Percentiles rank a stretch among this genome's conserved stretches.
phyloP scores from a whole-genome alignment of 1,140 invertebrate species.

The Drosophila grimshawi region DNA sequence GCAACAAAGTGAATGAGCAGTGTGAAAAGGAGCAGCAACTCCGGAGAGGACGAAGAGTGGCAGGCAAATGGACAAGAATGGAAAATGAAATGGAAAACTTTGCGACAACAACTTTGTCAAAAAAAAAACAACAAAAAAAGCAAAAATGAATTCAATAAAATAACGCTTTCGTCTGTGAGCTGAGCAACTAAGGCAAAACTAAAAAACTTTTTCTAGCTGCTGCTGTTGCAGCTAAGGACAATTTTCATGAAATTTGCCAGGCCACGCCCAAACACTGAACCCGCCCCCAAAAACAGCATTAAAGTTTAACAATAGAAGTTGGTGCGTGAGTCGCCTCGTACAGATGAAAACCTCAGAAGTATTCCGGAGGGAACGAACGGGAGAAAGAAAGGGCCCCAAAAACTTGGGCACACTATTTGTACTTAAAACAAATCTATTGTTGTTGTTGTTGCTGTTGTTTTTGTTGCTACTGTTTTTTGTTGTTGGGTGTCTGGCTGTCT shows the following conservation, averaged over 20 bases:
- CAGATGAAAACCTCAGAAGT: slow-evolving; percentile 65
- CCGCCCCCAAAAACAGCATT: slow-evolving; percentile 48
- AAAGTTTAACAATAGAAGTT: slow-evolving; percentile 69
- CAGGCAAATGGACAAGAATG: slow-evolving; percentile 61
- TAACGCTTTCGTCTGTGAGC: slow-evolving; percentile 70
- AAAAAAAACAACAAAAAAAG: slow-evolving; percentile 10
- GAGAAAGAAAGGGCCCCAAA: slow-evolving; percentile 1
- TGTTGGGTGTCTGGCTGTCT: slow-evolving; percentile 41
- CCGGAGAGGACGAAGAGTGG: background rate
- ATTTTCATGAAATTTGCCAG: slow-evolving; percentile 70
- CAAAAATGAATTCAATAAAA: slow-evolving; percentile 70
- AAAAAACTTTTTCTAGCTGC: slow-evolving; percentile 58
- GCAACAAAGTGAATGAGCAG: slow-evolving; percentile 76
- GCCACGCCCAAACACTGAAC: slow-evolving; percentile 49
- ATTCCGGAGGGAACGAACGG: slow-evolving; percentile 18
- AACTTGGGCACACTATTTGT: slow-evolving; percentile 62
- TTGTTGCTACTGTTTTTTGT: no score
- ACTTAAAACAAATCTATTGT: slow-evolving; percentile 77
- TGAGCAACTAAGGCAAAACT: slow-evolving; percentile 35
- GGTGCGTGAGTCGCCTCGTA: slow-evolving; percentile 49
- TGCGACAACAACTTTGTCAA: slow-evolving; percentile 65
- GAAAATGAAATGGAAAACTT: slow-evolving; percentile 79
- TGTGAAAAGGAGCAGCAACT: slow-evolving; percentile 9
- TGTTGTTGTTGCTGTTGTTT: slow-evolving; percentile 53
- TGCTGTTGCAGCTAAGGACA: slow-evolving; percentile 35